phyloP scores from a whole-genome alignment of 2,888 invertebrate genomes.

The Caenorhabditis macrosperma region DNA sequence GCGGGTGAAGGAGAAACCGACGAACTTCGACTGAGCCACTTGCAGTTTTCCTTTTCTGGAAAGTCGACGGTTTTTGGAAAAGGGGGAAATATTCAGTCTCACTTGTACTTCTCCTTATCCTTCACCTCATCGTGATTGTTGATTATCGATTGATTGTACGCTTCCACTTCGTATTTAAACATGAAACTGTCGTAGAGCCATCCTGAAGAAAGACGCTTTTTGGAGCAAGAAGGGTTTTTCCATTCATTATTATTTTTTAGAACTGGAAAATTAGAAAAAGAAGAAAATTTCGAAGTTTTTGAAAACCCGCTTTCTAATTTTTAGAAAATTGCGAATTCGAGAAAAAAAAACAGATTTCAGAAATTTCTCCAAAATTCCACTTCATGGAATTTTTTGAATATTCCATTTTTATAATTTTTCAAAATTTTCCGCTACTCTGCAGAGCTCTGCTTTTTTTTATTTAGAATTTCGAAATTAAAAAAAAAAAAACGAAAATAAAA shows the following conservation, averaged over 20 bases:
- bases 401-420: too few relatives aligned
- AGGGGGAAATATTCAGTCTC: neutral
- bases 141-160: conserved; percentile 43
- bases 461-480: neutral
- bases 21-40: conserved; percentile 30
- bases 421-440: too few relatives aligned
- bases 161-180: conserved; percentile 52
- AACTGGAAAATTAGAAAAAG: neutral
- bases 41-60: conserved; percentile 49
- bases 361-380: too few relatives aligned
- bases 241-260: too few relatives aligned
- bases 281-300: neutral
- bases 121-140: conserved; percentile 18
- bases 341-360: too few relatives aligned
- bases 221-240: too few relatives aligned
- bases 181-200: conserved; percentile 67
- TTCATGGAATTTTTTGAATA: too few relatives aligned
- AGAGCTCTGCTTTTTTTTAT: conserved; percentile 7
- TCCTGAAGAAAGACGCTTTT: conserved; percentile 26
- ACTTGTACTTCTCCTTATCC: conserved; percentile 34
- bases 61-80: neutral
- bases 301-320: too few relatives aligned
- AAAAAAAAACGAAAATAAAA: too few relatives aligned
- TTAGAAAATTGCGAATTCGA: too few relatives aligned
- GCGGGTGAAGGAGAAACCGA: conserved; percentile 58